Evolutionary conservation across 2,113 vertebrate species (phyloP), one percentile per base, ranked within the genome.

Genomic region (Delphinapterus leucas): DNA sequence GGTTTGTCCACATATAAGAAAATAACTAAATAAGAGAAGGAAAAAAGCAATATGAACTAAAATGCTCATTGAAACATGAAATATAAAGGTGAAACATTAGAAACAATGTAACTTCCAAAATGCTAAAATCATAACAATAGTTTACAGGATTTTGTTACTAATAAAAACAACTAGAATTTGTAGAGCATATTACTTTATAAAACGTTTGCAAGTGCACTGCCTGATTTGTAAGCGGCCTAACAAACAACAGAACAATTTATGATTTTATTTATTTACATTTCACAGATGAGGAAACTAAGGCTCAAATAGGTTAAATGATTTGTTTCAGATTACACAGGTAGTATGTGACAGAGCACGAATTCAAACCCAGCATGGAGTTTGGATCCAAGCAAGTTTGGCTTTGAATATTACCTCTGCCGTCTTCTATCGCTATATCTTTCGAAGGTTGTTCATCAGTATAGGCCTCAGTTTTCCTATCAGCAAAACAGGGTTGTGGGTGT

Each of bases 121-220:
- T 58, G 28, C 49, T 85, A 88, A 91, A 88, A 31, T 26, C 61
- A 7, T 60, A 63, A 80, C 28, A 89, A 8, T 26, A 83, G 65
- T 87, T 91, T 91, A 83, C 83, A 77, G 28, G 41, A 83, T 67
- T 93, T 83, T 44, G 80, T 87, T 73, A 90, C 68, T 79, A 58
- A 88, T 49, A 60, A 90, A 74, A 95, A 81, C 31, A 76, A 92
- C 61, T 38, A 23, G 36, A 89, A 86, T 89, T 38, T 73, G 25
- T 65, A 17, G 33, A 55, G 17, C 60, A 79, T 77, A n/a, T 74
- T 38, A 18, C 49, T 49, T 93, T 79, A 41, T 55, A 92, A 88
- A 81, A 81, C 58, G 61, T 47, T 74, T 73, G 49, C 55, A 93
- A 83, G 21, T 26, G 31, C 33, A 70, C n/a, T 18, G 84, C 61